Evolutionary conservation across 2,797 vertebrate genomes (phyloP).

Genomic region (Carcharodon carcharias): DNA sequence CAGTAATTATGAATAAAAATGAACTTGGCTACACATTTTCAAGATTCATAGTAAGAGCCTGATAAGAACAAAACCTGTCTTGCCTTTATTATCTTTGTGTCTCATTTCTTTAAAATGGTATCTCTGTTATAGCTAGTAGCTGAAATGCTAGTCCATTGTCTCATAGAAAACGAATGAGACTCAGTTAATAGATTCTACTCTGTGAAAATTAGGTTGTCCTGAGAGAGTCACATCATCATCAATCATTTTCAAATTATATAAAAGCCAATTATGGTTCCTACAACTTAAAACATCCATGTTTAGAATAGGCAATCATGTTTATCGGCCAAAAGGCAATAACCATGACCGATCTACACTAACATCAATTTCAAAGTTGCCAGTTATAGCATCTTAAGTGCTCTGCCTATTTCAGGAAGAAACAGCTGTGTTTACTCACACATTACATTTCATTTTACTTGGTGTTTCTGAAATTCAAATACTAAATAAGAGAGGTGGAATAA

Average conservation of each 20-base stretch:
- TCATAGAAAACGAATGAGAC: background rate
- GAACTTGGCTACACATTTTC: background rate
- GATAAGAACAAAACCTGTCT: background rate
- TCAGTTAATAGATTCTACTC: background rate
- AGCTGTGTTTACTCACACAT: background rate
- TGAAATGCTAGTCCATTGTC: background rate
- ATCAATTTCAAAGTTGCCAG: background rate
- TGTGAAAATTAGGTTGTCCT: background rate
- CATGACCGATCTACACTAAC: background rate
- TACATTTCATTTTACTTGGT: background rate
- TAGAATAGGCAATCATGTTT: background rate
- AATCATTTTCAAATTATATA: background rate
- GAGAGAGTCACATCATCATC: background rate
- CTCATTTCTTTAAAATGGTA: background rate
- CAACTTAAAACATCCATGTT: background rate
- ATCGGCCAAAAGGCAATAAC: background rate
- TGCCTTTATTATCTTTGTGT: background rate
- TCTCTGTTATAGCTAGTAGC: background rate
- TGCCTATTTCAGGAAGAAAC: background rate
- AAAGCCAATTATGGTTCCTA: background rate
- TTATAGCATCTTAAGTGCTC: background rate
- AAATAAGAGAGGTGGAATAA: background rate
- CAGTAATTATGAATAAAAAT: background rate
- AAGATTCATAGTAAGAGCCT: background rate
- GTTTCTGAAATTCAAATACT: background rate